Base-by-base conservation (phyloP, 2,888 invertebrate species). In the Hoplodrina blanda region DNA sequence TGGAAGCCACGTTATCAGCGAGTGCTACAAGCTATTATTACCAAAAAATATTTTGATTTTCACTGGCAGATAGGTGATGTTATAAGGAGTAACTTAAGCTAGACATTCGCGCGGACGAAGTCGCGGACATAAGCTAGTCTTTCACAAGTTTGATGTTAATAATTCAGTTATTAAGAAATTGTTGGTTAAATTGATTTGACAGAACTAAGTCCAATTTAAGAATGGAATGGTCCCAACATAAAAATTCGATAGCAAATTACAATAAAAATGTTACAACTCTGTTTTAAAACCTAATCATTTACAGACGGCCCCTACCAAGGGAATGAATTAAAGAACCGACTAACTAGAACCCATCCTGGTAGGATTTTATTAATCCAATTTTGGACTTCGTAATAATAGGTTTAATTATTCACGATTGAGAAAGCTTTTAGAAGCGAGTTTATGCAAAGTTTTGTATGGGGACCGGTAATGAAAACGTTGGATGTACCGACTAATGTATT, bases 341-440 rank as follows among this genome's bases (percentile, higher is more conserved):
- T 85, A 87, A 86, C 82, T 78, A 83, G 80, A 71, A 64, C 71
- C 80, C 73, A 80, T 76, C 74, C 75, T 83, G 85, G 66, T 85
- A 87, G 88, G 86, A 90, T 92, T 91, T 91, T 89, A 92, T 90
- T 92, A 91, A 92, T 91, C 88, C 89, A 92, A 92, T 91, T 91
- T 91, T 71, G 84, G 89, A 91, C 88, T 92, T 89, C 78, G 87
- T 87, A 89, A 91, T 93, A 93, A 92, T 92, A 92, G 89, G 85
- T 91, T 94, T 91, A 93, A 94, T 94, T 92, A 93, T 93, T 93
- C 92, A 93, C 90, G 89, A 92, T 91, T 88, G 90, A 91, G 91
- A 91, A 92, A 91, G 92, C 91, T 92, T 92, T 92, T 88, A 90
- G 88, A 77, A 82, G 78, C 78, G 87, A 89, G 85, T 90, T 89